Conservation (phyloP, 2,797 vertebrate genomes). For the Miichthys miiuy region DNA sequence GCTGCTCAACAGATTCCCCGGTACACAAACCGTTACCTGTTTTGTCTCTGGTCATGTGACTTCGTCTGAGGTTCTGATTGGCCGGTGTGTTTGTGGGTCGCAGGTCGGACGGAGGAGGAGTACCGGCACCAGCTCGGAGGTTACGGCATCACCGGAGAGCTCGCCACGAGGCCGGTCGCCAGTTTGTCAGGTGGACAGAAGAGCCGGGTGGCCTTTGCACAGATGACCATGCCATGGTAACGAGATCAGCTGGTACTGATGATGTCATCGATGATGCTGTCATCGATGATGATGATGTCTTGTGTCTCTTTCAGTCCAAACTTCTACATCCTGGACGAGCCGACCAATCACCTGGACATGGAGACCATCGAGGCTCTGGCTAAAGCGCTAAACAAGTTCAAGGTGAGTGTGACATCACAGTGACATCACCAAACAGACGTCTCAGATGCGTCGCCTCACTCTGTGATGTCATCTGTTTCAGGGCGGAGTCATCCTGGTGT, state of each 20-base stretch:
- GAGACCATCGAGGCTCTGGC: conserved; percentile 97
- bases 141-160: conserved; percentile 94
- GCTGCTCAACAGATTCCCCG: conserved; percentile 93
- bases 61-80: too few relatives aligned
- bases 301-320: conserved; percentile 89
- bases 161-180: conserved; percentile 91
- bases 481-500: conserved; percentile 96
- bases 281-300: neutral
- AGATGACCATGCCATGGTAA: conserved; percentile 98
- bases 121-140: conserved; percentile 97
- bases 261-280: neutral
- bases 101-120: conserved; percentile 94
- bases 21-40: conserved; percentile 68
- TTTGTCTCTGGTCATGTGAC: too few relatives aligned
- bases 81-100: neutral
- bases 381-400: conserved; percentile 92
- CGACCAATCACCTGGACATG: conserved; percentile 98
- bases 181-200: conserved; percentile 98
- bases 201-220: conserved; percentile 96
- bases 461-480: conserved; percentile 68
- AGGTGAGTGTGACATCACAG: conserved; percentile 77
- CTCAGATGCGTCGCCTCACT: neutral
- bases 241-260: neutral
- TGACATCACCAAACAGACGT: neutral
- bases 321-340: conserved; percentile 97